These are phyloP conservation scores for Parthenolecanium corni DNA, from an alignment of 2,888 invertebrate species.

Conservation along the genomic window DNA sequence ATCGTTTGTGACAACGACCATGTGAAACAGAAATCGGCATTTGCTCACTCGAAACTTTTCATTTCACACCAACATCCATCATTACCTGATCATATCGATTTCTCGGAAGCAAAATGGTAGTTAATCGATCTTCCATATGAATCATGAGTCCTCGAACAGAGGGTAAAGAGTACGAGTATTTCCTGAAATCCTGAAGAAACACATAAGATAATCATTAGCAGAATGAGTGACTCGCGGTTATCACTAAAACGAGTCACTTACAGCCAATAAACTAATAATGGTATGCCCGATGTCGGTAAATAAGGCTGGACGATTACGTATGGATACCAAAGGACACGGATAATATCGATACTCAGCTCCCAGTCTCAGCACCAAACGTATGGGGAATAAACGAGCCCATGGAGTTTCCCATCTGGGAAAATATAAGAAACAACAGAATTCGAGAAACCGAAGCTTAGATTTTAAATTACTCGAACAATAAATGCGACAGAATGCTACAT, in stretches of 20 bases:
- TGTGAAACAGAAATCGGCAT: too few species aligned
- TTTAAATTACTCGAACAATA: not conserved
- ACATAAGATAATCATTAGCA: not conserved
- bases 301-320: slow-evolving; percentile 62
- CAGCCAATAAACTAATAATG: slow-evolving; percentile 70
- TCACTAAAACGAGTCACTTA: slow-evolving; percentile 37
- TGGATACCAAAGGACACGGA: slow-evolving; percentile 69
- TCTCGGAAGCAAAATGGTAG: slow-evolving; percentile 60
- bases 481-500: slow-evolving; percentile 30
- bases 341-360: slow-evolving; percentile 79
- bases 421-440: not conserved
- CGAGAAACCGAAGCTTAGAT: too few species aligned
- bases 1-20: too few species aligned
- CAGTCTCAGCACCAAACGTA: slow-evolving; percentile 60
- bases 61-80: too few species aligned
- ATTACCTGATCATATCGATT: slow-evolving; percentile 56
- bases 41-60: too few species aligned
- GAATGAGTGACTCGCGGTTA: too few species aligned
- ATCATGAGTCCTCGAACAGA: slow-evolving; percentile 63
- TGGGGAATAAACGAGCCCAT: slow-evolving; percentile 68
- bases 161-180: slow-evolving; percentile 67
- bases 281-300: slow-evolving; percentile 79
- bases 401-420: slow-evolving; percentile 55
- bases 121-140: slow-evolving; percentile 70
- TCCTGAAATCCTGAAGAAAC: slow-evolving; percentile 59